Base-by-base conservation (phyloP, 2,797 vertebrate genomes). In the Cossypha polioptera region DNA sequence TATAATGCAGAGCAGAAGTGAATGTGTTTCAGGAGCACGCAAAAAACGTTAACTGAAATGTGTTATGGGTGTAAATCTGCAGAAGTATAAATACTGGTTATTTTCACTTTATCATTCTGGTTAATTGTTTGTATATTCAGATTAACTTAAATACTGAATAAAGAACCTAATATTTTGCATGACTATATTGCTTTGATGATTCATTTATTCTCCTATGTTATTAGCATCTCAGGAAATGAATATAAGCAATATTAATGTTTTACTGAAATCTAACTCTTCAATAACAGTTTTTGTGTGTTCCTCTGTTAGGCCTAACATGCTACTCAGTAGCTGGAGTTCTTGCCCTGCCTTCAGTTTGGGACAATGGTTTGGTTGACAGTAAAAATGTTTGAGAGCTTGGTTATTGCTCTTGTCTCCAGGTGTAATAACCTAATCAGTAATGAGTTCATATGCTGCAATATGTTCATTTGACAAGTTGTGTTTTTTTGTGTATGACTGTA, bases 141-240 rank as follows among this genome's bases (percentile, higher is more conserved):
- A 93, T 36, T 95, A 94, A 96, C 73, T 93, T 96, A 93, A 89
- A 76, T 68, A 83, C 86, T 75, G 59, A 97, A 96, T 96, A 95
- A 95, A 96, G 65, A 89, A 20, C 42, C 42, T 95, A 93, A 57
- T 94, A 91, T 94, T 97, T 97, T 95, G 95, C 95, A 97, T 97
- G 94, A 79, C 50, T 73, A 86, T 16, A 51, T 19, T 21, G 45
- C 72, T 86, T 83, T 58, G 57, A n/a, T 92, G 57, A 74, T 33
- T 69, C 33, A 38, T 86, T 83, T 93, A 33, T 91, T 79, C 26
- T 91, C 21, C 33, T 45, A 21, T 26, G 12, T 50, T 68, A 21
- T 5, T 38, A 50, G 18, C 50, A 38, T 43, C 25, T 47, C 47
- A 35, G 57, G 51, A 86, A 81, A 40, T 35, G 8, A 45, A 29